These are phyloP conservation scores for Acrobasis consociella DNA, from an alignment of 2,888 invertebrate genomes.

Conservation along the genomic window DNA sequence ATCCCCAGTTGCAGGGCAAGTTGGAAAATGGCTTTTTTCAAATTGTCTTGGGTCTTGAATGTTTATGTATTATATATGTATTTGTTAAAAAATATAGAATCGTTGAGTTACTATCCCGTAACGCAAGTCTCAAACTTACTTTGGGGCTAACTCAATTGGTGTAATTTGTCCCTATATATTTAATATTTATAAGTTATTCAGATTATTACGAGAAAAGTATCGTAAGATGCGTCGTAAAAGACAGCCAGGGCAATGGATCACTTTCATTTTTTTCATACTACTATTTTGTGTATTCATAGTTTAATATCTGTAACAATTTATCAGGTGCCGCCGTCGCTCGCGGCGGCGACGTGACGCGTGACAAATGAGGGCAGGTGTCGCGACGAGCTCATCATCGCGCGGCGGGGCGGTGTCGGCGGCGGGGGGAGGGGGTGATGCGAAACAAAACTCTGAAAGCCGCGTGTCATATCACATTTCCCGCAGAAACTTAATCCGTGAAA, in stretches of 20 bases:
- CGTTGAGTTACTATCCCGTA: too few relatives aligned
- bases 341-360: constrained; percentile 15
- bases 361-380: constrained; percentile 25
- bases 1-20: too few relatives aligned
- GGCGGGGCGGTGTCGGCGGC: constrained; percentile 6
- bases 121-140: too few relatives aligned
- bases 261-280: neutral
- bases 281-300: constrained; percentile 14
- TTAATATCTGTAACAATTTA: constrained; percentile 14
- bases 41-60: too few relatives aligned
- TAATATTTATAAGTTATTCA: too few relatives aligned
- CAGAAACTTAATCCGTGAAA: neutral
- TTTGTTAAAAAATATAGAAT: too few relatives aligned
- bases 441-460: constrained; percentile 2
- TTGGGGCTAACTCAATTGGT: too few relatives aligned
- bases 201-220: too few relatives aligned
- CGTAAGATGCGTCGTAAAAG: too few relatives aligned
- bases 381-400: constrained; percentile 20
- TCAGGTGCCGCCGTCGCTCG: constrained; percentile 1
- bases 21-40: too few relatives aligned
- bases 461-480: constrained; percentile 8
- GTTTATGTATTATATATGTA: too few relatives aligned
- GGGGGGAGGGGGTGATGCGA: neutral
- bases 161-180: too few relatives aligned
- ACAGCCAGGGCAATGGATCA: neutral